Percentiles rank a stretch among this genome's conserved stretches.
Evolutionary conservation across 2,113 vertebrate species (phyloP).

Genomic region (Zosterops pallidus): DNA sequence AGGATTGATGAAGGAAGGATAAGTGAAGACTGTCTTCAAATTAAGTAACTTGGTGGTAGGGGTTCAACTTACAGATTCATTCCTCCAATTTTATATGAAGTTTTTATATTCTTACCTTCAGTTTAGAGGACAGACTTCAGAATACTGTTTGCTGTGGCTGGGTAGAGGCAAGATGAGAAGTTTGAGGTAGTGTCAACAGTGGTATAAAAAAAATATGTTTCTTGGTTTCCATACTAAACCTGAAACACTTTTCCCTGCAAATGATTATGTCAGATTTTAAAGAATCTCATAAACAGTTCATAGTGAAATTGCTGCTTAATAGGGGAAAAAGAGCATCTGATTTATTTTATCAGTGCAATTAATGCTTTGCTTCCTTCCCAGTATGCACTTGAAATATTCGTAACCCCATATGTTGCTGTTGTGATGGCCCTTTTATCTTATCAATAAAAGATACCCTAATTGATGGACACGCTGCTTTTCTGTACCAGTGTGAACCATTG

Average conservation of each 20-base stretch:
- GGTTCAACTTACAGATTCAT: background rate
- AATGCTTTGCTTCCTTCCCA: conserved; percentile 1
- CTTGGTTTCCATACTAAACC: background rate
- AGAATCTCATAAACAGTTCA: background rate
- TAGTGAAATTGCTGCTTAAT: background rate
- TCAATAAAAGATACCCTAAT: background rate
- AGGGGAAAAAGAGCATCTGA: background rate
- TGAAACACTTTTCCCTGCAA: background rate
- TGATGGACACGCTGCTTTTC: background rate
- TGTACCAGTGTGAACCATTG: conserved; percentile 1
- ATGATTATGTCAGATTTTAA: background rate
- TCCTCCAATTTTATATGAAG: background rate
- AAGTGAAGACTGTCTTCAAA: background rate
- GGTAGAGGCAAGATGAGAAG: background rate
- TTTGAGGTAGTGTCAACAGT: background rate
- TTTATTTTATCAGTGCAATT: conserved; percentile 6
- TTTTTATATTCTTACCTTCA: background rate
- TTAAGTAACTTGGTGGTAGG: background rate
- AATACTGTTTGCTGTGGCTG: background rate
- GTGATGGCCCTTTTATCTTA: conserved; percentile 19
- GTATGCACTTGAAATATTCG: background rate
- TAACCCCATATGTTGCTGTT: background rate
- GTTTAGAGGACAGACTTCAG: background rate
- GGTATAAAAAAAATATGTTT: background rate
- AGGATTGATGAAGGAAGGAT: background rate